Evolutionary conservation across 1,140 invertebrate genomes (phyloP), one percentile per base, ranked within the genome.

Genomic region (Thereuonema tuberculata): DNA sequence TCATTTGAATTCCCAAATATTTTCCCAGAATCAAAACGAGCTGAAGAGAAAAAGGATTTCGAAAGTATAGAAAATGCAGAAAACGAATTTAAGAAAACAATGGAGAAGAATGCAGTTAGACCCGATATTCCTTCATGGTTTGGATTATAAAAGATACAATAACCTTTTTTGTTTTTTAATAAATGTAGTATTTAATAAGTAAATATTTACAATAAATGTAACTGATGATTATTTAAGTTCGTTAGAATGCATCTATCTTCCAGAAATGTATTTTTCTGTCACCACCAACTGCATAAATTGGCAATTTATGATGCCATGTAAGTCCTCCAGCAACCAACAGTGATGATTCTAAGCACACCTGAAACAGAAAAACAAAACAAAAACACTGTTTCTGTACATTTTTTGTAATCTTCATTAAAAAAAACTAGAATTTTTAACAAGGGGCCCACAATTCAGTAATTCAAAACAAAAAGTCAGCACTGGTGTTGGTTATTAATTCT

Each of bases 1-100:
- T 65, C 47, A n/a, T 74, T 75, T 65, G 59, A 67, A 48, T 74
- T 72, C 62, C 72, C 72, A 1, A 62, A 75, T 24, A n/a, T 74
- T 3, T 72, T 67, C 60, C 68, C 63, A 46, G 26, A 63, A n/a
- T 59, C 68, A 17, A 57, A 70, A 61, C 20, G 14, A 47, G 26
- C 52, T 1, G 57, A 67, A 49, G 65, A 70, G 9, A 46, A 67
- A 26, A 53, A 66, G 55, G 46, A 64, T 21, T 14, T 65, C 15
- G 26, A 56, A 17, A 26, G 61, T 15, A 29, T 29, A 9, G 14
- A 28, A 55, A 28, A 28, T 23, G n/a, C n/a, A n/a, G n/a, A n/a
- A n/a, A n/a, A n/a, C n/a, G n/a, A n/a, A n/a, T n/a, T n/a, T n/a
- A n/a, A n/a, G n/a, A n/a, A n/a, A 29, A 23, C 50, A 14, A 59